A percentile compares a stretch with the other conserved stretches of the same genome.
Evolutionary conservation across 2,888 invertebrate species (phyloP).

Genomic region (Machimus atricapillus): DNA sequence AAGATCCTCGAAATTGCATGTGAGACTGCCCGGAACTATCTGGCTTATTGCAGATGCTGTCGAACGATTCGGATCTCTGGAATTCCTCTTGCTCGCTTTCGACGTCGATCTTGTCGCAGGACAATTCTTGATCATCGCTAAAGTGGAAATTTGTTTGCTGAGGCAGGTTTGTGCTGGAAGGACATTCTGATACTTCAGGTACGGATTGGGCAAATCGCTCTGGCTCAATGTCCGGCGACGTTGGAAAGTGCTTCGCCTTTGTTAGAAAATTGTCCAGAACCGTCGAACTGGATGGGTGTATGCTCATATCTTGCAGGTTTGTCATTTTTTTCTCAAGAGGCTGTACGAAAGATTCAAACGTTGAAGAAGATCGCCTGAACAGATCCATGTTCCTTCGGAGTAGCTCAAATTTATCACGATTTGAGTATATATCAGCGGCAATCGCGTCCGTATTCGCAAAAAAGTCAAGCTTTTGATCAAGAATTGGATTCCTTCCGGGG

Average conservation of each 20-base stretch:
- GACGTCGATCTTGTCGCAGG: constrained; percentile 61
- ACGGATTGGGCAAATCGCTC: constrained; percentile 7
- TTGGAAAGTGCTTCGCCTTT: not conserved
- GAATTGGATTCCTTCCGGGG: constrained; percentile 48
- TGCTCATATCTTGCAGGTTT: not conserved
- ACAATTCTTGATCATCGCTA: constrained; percentile 55
- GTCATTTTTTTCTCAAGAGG: not conserved
- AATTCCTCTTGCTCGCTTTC: constrained; percentile 60
- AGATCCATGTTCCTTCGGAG: constrained; percentile 55
- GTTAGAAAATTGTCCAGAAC: not conserved
- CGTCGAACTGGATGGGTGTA: not conserved
- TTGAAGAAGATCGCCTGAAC: constrained; percentile 47
- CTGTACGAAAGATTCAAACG: not conserved
- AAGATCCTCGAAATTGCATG: not conserved
- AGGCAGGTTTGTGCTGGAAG: constrained; percentile 27
- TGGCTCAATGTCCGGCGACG: not conserved
- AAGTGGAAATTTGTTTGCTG: not conserved
- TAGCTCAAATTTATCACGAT: constrained; percentile 54
- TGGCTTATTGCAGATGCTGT: constrained; percentile 51
- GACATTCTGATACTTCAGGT: constrained; percentile 33
- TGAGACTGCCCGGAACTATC: constrained; percentile 8
- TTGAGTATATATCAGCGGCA: constrained; percentile 43
- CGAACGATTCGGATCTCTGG: constrained; percentile 60
- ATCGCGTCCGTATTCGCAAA: constrained; percentile 40
- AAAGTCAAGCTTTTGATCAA: constrained; percentile 58